phyloP scores from a whole-genome alignment of 1,140 invertebrate species.

The Drosophila rufa region DNA sequence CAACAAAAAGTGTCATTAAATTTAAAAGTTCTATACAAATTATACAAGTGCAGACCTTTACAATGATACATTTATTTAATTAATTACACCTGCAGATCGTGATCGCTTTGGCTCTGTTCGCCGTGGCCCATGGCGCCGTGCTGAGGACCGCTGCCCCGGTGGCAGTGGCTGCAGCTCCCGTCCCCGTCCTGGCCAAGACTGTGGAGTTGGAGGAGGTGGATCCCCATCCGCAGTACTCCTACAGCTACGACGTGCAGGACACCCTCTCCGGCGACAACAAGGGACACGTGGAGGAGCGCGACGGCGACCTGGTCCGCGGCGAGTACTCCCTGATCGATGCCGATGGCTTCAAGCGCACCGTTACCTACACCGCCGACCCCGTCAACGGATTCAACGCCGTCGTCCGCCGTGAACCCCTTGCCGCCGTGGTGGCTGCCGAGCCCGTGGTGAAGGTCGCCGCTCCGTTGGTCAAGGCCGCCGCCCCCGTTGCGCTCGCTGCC shows the following conservation, averaged over 20 bases:
- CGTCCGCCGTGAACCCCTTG: constrained; percentile 82
- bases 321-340: constrained; percentile 78
- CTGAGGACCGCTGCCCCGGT: constrained; percentile 61
- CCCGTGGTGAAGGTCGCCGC: constrained; percentile 64
- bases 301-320: constrained; percentile 86
- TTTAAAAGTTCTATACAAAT: neutral
- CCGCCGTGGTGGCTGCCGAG: constrained; percentile 58
- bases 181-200: constrained; percentile 67
- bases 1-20: neutral
- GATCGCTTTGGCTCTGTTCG: constrained; percentile 62
- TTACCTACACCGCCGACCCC: constrained; percentile 83
- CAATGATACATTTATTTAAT: neutral
- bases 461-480: constrained; percentile 55
- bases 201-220: constrained; percentile 72
- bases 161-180: constrained; percentile 58
- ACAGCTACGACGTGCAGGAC: constrained; percentile 86
- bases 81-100: constrained; percentile 38
- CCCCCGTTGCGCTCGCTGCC: constrained; percentile 66
- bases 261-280: constrained; percentile 87
- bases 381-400: constrained; percentile 83
- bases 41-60: too few species aligned
- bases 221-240: constrained; percentile 86
- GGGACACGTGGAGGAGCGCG: constrained; percentile 86
- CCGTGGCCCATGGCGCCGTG: constrained; percentile 64
- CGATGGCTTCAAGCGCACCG: constrained; percentile 78